Conservation (phyloP, 2,113 vertebrate species). For the Hiodon alosoides region DNA sequence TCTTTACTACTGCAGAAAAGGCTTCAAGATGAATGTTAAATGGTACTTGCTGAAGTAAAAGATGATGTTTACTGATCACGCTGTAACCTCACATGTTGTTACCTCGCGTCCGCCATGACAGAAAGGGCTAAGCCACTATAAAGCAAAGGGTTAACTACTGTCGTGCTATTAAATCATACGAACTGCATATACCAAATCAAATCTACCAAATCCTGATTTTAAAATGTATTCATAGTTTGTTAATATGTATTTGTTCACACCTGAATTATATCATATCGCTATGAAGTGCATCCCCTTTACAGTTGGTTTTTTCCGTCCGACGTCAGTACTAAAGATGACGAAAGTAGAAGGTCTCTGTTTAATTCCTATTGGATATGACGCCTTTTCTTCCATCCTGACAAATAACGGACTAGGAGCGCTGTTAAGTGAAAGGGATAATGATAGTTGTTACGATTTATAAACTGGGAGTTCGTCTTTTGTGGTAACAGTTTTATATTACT, state of each 20-base stretch:
- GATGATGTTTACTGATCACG: not conserved
- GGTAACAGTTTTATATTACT: too few relatives aligned
- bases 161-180: too few relatives aligned
- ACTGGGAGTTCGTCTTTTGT: too few relatives aligned
- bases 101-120: conserved; percentile 5
- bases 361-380: not conserved
- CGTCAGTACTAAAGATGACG: not conserved
- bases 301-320: conserved; percentile 5
- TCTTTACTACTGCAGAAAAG: not conserved
- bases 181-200: too few relatives aligned
- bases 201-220: too few relatives aligned
- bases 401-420: too few relatives aligned
- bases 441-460: too few relatives aligned
- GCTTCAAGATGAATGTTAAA: not conserved
- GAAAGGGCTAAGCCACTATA: not conserved
- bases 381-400: too few relatives aligned
- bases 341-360: not conserved
- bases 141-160: too few relatives aligned
- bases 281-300: not conserved
- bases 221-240: too few relatives aligned
- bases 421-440: too few relatives aligned
- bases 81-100: conserved; percentile 5
- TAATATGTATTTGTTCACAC: not conserved
- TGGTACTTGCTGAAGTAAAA: not conserved
- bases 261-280: not conserved